phyloP scores from a whole-genome alignment of 2,113 vertebrate genomes.

The Oreochromis aureus region DNA sequence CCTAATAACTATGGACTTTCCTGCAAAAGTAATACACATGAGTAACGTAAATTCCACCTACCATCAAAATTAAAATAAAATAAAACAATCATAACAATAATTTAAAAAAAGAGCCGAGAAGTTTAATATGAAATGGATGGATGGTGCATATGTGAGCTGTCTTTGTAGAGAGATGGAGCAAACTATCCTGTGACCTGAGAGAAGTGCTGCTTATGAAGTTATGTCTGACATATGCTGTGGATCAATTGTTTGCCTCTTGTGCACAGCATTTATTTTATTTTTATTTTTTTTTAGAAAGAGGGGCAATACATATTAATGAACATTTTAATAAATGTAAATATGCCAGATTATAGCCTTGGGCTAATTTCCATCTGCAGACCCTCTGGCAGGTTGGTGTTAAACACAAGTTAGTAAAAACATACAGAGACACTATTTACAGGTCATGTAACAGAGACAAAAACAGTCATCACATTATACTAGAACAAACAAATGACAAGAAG shows the following conservation, averaged over 20 bases:
- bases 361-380: too few species aligned
- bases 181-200: neutral
- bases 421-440: too few species aligned
- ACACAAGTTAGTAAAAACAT: too few species aligned
- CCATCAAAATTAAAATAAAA: neutral
- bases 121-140: neutral
- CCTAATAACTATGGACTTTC: neutral
- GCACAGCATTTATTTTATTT: too few species aligned
- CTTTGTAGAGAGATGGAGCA: neutral
- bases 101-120: rapidly evolving
- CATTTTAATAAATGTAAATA: too few species aligned
- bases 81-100: neutral
- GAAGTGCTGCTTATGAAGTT: neutral
- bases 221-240: neutral
- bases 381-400: too few species aligned
- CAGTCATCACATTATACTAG: too few species aligned
- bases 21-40: neutral
- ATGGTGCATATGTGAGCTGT: neutral
- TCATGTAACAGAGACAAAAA: too few species aligned
- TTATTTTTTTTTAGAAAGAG: too few species aligned
- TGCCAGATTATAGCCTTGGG: too few species aligned
- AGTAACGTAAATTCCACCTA: neutral
- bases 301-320: too few species aligned
- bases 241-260: neutral
- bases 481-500: too few species aligned